Percentiles rank a stretch among this genome's conserved stretches.
Evolutionary conservation across 2,113 vertebrate species (phyloP).

Genomic region (Struthidea cinerea): DNA sequence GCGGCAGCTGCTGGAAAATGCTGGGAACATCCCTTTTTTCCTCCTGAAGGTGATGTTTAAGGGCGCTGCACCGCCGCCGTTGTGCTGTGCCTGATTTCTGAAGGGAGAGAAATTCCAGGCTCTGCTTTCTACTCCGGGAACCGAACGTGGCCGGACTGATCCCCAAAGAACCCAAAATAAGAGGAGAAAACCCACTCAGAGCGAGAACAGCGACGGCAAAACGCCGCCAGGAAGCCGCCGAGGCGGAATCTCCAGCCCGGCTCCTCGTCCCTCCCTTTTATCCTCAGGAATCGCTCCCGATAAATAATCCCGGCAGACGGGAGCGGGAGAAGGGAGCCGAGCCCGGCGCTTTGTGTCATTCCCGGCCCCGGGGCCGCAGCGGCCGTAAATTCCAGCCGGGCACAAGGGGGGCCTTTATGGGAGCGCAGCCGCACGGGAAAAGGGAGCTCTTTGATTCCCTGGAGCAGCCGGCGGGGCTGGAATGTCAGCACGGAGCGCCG

Average conservation of each 20-base stretch:
- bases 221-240: background rate
- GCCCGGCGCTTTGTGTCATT: background rate
- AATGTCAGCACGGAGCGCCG: background rate
- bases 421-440: background rate
- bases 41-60: background rate
- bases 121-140: background rate
- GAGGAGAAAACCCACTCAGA: accelerated
- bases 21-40: background rate
- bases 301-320: accelerated
- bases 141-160: accelerated
- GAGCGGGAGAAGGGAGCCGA: background rate
- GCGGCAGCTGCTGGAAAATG: background rate
- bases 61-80: accelerated
- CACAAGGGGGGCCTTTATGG: background rate
- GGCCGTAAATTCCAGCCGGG: background rate
- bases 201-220: accelerated
- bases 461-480: background rate
- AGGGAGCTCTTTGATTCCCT: background rate
- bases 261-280: background rate
- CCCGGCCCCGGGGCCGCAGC: background rate
- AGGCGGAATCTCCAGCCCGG: background rate
- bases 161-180: accelerated
- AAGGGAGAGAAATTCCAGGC: background rate
- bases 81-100: background rate
- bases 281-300: background rate